Percentiles rank a stretch among this genome's conserved stretches.
Evolutionary conservation across 2,888 invertebrate genomes (phyloP).

Genomic region (Spisula subtruncata): DNA sequence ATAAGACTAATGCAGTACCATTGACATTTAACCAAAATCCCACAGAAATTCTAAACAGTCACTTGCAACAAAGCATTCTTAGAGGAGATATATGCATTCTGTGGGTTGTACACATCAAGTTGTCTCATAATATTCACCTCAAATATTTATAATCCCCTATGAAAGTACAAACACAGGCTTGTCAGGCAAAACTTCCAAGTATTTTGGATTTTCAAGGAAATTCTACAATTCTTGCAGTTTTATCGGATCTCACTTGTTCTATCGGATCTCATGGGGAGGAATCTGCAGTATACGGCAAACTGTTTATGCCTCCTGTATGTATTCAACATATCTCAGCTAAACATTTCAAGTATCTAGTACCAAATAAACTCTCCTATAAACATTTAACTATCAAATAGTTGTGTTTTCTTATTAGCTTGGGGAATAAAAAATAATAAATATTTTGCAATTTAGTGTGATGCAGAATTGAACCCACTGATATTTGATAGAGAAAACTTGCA

Average conservation of each 20-base stretch:
- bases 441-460: neutral
- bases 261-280: neutral
- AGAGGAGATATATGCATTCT: too few species aligned
- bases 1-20: too few species aligned
- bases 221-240: neutral
- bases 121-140: too few species aligned
- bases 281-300: neutral
- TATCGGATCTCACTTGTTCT: neutral
- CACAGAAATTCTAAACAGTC: too few species aligned
- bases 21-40: too few species aligned
- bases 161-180: too few species aligned
- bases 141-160: too few species aligned
- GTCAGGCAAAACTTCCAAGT: too few species aligned
- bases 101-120: too few species aligned
- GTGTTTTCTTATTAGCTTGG: neutral
- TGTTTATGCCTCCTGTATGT: neutral
- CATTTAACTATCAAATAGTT: neutral
- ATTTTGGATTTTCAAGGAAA: neutral
- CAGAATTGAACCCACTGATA: neutral
- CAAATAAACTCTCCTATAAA: neutral
- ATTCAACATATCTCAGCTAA: neutral
- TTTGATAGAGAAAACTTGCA: neutral
- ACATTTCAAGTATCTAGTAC: neutral
- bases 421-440: neutral
- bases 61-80: too few species aligned